Percentiles rank a stretch among this genome's conserved stretches.
Conservation (phyloP, 2,888 invertebrate species). For the Stenchaetothrips biformis region DNA sequence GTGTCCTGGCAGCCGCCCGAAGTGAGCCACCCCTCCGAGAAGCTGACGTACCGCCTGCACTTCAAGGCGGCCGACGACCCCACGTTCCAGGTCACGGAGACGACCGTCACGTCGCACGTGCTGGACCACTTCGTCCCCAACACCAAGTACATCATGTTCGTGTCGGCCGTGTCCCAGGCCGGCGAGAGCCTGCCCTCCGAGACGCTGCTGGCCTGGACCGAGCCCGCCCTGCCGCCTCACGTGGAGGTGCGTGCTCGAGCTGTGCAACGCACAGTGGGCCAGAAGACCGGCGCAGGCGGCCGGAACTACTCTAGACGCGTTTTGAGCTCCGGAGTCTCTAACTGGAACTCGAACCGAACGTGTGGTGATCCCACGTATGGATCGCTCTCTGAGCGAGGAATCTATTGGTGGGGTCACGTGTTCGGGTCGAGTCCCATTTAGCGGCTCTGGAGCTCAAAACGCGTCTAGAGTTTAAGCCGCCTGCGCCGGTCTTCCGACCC, state of each 20-base stretch:
- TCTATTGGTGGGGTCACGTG: no score
- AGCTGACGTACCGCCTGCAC: conserved; percentile 62
- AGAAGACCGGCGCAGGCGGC: no score
- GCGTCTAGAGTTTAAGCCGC: no score
- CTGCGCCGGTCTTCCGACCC: no score
- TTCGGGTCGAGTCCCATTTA: no score
- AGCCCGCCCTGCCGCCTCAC: conserved; percentile 79
- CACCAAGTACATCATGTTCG: conserved; percentile 75
- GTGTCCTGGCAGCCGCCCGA: conserved; percentile 82
- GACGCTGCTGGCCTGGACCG: conserved; percentile 79
- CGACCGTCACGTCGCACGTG: conserved; percentile 65
- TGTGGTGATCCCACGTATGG: background rate
- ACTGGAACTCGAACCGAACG: no score
- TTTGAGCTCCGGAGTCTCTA: no score
- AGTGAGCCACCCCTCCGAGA: conserved; percentile 73
- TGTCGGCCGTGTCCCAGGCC: conserved; percentile 62
- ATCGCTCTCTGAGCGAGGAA: no score
- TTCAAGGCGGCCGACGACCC: conserved; percentile 62
- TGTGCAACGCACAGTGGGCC: no score
- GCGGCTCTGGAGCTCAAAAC: no score
- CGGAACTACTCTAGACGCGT: no score
- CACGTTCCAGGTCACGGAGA: conserved; percentile 57
- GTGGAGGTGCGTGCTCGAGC: conserved; percentile 60
- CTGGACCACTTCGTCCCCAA: conserved; percentile 69
- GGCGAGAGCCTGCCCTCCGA: conserved; percentile 75